Evolutionary conservation across 2,888 invertebrate genomes (phyloP).

Genomic region (Ophioninae sp.): DNA sequence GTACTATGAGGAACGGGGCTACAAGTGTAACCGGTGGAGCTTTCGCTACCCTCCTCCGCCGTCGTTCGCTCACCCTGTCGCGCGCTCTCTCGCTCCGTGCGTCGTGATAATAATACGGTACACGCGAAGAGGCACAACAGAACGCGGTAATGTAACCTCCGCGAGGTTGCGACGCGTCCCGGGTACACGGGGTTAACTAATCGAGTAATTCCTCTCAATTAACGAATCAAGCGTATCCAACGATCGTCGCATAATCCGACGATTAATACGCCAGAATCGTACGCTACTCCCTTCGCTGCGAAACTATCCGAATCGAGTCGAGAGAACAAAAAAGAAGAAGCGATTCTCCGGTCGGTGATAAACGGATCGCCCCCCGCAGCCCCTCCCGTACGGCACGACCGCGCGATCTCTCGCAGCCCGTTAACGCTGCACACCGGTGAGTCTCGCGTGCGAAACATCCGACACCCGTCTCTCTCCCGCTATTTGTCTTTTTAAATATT

Average conservation of each 20-base stretch:
- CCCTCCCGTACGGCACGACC: background rate
- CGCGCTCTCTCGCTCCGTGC: constrained; percentile 16
- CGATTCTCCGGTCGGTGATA: background rate
- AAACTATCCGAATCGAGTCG: background rate
- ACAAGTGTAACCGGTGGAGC: constrained; percentile 74
- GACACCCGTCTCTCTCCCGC: constrained; percentile 8
- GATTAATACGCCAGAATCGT: background rate
- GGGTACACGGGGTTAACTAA: background rate
- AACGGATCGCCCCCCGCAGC: background rate
- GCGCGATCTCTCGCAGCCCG: background rate
- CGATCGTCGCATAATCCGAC: background rate
- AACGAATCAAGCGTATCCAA: constrained; percentile 44
- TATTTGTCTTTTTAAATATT: constrained; percentile 37
- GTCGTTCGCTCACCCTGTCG: constrained; percentile 2
- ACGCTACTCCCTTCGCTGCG: background rate
- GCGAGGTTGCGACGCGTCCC: constrained; percentile 12
- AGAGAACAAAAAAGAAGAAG: background rate
- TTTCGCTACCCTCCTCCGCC: constrained; percentile 61
- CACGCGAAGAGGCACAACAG: constrained; percentile 46
- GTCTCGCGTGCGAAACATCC: background rate
- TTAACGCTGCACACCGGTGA: constrained; percentile 5
- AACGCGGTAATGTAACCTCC: background rate
- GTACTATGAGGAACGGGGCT: constrained; percentile 73
- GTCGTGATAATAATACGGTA: constrained; percentile 35
- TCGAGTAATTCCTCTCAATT: constrained; percentile 46